These are phyloP conservation scores for Drosophila rufa DNA, from an alignment of 1,140 invertebrate species.

Conservation along the genomic window DNA sequence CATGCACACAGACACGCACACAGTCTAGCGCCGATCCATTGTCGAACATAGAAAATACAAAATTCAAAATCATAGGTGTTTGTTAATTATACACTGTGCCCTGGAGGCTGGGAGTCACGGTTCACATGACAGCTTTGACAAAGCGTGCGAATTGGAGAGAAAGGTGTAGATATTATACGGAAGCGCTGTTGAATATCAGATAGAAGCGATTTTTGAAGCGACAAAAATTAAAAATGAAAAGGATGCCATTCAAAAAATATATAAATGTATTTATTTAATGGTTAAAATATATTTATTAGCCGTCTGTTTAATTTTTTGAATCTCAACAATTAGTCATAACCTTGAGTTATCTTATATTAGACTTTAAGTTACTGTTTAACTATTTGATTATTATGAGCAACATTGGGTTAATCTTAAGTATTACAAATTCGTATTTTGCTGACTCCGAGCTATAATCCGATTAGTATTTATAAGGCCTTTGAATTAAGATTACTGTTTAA, in stretches of 20 bases:
- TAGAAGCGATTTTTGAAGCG: not conserved
- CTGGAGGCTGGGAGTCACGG: constrained; percentile 31
- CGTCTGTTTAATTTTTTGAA: too few relatives aligned
- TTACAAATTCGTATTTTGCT: too few relatives aligned
- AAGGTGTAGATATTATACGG: not conserved
- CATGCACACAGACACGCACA: constrained; percentile 2
- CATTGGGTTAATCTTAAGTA: too few relatives aligned
- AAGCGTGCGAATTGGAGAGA: constrained; percentile 9
- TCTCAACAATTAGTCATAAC: too few relatives aligned
- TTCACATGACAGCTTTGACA: constrained; percentile 11
- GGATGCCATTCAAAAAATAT: too few relatives aligned
- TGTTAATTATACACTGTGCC: constrained; percentile 59
- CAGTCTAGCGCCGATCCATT: constrained; percentile 44
- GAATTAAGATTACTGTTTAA: too few relatives aligned
- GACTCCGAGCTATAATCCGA: too few relatives aligned
- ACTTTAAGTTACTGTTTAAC: not conserved
- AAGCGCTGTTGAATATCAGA: not conserved
- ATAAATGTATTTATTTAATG: too few relatives aligned
- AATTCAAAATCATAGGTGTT: constrained; percentile 77
- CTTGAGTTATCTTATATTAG: not conserved
- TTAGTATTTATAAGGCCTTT: too few relatives aligned
- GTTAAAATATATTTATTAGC: too few relatives aligned
- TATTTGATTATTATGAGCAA: not conserved
- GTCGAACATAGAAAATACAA: constrained; percentile 63
- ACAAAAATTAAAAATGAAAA: not conserved